These are phyloP conservation scores for Dichetophora obliterata DNA, from an alignment of 2,888 invertebrate genomes.

Conservation along the genomic window DNA sequence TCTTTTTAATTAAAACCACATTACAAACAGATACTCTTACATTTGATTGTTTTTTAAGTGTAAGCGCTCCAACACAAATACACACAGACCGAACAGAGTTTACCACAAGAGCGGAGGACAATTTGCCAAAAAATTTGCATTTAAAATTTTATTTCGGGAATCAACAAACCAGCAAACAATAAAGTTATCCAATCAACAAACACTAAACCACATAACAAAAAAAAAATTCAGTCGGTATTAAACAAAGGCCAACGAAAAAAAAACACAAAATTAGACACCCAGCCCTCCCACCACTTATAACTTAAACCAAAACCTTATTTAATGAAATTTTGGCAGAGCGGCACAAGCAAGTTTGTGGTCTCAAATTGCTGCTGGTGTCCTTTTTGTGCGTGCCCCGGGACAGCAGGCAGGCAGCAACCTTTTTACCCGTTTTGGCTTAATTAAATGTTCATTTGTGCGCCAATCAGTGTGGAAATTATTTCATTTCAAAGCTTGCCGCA, in stretches of 20 bases:
- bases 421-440: slow-evolving; percentile 57
- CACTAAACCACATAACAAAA: neutral
- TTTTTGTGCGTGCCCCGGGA: too few relatives aligned
- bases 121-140: neutral
- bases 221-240: neutral
- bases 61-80: neutral
- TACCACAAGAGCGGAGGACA: neutral
- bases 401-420: neutral
- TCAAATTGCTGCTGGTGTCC: neutral
- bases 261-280: too few relatives aligned
- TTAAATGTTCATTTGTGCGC: slow-evolving; percentile 64
- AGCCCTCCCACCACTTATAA: neutral
- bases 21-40: slow-evolving; percentile 11
- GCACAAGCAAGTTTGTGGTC: neutral
- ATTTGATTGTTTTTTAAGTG: neutral
- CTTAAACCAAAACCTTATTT: neutral
- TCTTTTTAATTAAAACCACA: slow-evolving; percentile 19
- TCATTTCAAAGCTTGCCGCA: neutral
- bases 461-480: slow-evolving; percentile 62
- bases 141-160: slow-evolving; percentile 5
- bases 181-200: neutral
- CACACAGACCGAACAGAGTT: neutral
- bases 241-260: too few relatives aligned
- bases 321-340: neutral
- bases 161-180: neutral